phyloP scores from a whole-genome alignment of 2,797 vertebrate genomes.

The Hydrocynus forskahlii region DNA sequence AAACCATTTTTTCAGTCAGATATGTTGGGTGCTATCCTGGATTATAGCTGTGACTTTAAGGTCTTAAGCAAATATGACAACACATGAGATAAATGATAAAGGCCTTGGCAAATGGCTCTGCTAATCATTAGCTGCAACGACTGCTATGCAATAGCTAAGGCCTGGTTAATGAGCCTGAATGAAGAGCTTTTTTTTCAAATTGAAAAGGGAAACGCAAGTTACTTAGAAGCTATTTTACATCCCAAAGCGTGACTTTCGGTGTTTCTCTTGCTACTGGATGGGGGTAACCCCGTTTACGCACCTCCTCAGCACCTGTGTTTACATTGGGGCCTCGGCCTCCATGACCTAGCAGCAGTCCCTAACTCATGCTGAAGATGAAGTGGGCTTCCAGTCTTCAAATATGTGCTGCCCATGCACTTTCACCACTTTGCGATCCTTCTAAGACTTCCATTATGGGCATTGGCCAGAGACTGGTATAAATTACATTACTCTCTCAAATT shows the following conservation, averaged over 20 bases:
- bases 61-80: constrained; percentile 28
- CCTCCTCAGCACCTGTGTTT: constrained; percentile 87
- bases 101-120: constrained; percentile 34
- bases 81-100: constrained; percentile 49
- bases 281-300: constrained; percentile 69
- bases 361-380: constrained; percentile 74
- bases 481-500: constrained; percentile 70
- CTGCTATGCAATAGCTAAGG: constrained; percentile 59
- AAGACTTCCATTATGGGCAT: constrained; percentile 72
- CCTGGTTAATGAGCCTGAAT: constrained; percentile 74
- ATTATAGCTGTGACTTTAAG: neutral
- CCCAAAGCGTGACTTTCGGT: constrained; percentile 66
- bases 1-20: neutral
- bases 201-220: constrained; percentile 65
- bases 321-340: constrained; percentile 80
- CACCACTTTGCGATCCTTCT: constrained; percentile 70
- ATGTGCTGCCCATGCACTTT: constrained; percentile 76
- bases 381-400: constrained; percentile 75
- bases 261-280: constrained; percentile 74
- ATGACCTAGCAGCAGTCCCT: constrained; percentile 72
- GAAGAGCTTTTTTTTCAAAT: constrained; percentile 62
- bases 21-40: neutral
- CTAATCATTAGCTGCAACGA: constrained; percentile 69
- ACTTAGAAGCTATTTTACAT: constrained; percentile 53
- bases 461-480: constrained; percentile 66